Conservation (phyloP, 2,113 vertebrate genomes). For the Clarias batrachus region DNA sequence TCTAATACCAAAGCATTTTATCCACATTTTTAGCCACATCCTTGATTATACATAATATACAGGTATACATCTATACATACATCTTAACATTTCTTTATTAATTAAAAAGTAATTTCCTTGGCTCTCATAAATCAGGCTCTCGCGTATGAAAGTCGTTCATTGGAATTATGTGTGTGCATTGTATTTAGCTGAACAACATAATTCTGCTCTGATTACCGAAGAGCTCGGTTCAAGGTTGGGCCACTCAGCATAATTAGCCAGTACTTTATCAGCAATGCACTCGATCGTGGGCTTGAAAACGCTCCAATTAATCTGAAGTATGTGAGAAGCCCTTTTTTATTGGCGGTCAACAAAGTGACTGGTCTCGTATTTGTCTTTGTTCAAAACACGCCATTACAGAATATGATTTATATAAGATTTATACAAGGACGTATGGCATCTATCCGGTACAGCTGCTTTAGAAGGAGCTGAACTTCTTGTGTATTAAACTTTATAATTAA, state of each 20-base stretch:
- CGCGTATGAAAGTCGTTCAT: background rate
- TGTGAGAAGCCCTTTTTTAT: slow-evolving; percentile 18
- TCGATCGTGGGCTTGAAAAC: background rate
- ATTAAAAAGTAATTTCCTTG: background rate
- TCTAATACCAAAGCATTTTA: background rate
- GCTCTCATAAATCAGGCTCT: background rate
- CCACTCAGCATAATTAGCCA: slow-evolving; percentile 41
- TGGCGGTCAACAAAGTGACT: slow-evolving; percentile 14
- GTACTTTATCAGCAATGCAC: slow-evolving; percentile 35
- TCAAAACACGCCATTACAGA: background rate
- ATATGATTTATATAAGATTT: background rate
- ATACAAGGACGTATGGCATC: background rate
- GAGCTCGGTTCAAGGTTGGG: slow-evolving; percentile 44
- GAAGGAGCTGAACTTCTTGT: background rate
- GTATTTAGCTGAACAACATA: slow-evolving; percentile 19
- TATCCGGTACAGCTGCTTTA: background rate
- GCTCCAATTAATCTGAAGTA: slow-evolving; percentile 41
- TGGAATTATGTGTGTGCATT: background rate
- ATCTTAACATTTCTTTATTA: background rate
- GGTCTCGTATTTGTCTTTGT: background rate
- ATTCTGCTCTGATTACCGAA: slow-evolving; percentile 22
- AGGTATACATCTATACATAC: too few relatives aligned
- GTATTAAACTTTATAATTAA: background rate
- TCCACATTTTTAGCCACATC: background rate
- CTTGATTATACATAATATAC: background rate